phyloP scores from a whole-genome alignment of 1,140 invertebrate genomes.

The Ceratina calcarata region DNA sequence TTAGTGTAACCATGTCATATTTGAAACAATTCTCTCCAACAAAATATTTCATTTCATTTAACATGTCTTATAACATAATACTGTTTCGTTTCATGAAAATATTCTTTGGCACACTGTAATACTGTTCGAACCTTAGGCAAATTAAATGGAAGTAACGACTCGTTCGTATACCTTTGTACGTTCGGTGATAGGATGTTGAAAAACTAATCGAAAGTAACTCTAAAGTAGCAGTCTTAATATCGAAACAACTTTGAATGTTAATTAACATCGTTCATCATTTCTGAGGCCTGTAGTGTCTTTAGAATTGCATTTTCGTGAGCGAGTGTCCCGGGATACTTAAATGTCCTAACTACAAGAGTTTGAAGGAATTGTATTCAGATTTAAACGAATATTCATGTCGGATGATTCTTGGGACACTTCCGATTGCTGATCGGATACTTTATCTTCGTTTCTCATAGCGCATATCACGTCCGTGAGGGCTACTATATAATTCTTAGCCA shows the following conservation, averaged over 20 bases:
- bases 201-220: neutral
- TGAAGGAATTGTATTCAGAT: constrained; percentile 65
- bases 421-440: constrained; percentile 56
- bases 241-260: neutral
- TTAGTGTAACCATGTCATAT: no score
- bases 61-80: constrained; percentile 29
- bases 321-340: constrained; percentile 43
- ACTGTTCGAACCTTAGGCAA: neutral
- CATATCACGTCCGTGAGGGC: constrained; percentile 94
- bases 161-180: neutral
- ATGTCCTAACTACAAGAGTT: constrained; percentile 64
- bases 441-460: constrained; percentile 84
- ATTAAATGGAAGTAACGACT: no score
- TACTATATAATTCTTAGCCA: constrained; percentile 97
- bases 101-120: constrained; percentile 54
- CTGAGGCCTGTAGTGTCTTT: constrained; percentile 51
- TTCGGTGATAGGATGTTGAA: neutral
- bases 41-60: neutral
- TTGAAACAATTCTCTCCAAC: no score
- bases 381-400: constrained; percentile 49
- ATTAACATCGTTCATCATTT: constrained; percentile 28
- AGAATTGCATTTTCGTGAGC: constrained; percentile 44
- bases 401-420: constrained; percentile 40
- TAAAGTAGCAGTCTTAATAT: neutral
- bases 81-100: constrained; percentile 51